Evolutionary conservation across 2,797 vertebrate genomes (phyloP).

Genomic region (Syndactyla subalaris): DNA sequence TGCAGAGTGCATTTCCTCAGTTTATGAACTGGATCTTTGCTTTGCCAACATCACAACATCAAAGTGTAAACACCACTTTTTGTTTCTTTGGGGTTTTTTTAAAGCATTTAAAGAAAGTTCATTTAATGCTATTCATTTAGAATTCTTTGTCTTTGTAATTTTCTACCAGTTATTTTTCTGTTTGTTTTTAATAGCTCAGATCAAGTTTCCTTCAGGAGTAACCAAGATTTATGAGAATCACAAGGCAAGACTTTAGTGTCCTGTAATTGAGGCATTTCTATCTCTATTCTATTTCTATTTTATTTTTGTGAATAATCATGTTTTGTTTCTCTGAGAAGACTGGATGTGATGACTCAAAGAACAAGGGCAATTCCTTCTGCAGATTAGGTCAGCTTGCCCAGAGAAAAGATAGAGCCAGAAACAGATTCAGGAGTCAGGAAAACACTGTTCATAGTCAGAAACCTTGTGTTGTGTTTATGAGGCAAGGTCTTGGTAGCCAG

Average conservation of each 20-base stretch:
- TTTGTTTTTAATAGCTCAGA: background rate
- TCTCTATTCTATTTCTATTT: no score
- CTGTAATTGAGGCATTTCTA: background rate
- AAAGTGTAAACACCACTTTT: background rate
- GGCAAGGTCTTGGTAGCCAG: background rate
- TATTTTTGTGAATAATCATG: background rate
- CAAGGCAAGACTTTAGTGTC: background rate
- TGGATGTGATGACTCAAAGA: background rate
- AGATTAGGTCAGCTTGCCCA: background rate
- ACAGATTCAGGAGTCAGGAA: background rate
- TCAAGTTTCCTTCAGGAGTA: background rate
- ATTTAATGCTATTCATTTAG: background rate
- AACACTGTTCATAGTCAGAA: background rate
- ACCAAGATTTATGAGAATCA: background rate
- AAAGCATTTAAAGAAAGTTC: background rate
- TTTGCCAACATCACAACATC: background rate
- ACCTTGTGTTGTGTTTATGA: background rate
- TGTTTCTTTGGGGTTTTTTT: background rate
- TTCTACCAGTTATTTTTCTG: background rate
- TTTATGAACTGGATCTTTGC: background rate
- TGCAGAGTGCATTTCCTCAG: conserved; percentile 27
- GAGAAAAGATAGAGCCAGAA: background rate
- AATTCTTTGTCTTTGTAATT: background rate
- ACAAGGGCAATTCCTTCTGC: background rate
- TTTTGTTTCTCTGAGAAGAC: background rate